phyloP scores from a whole-genome alignment of 2,888 invertebrate genomes.

The Gandaritis pyraliata region DNA sequence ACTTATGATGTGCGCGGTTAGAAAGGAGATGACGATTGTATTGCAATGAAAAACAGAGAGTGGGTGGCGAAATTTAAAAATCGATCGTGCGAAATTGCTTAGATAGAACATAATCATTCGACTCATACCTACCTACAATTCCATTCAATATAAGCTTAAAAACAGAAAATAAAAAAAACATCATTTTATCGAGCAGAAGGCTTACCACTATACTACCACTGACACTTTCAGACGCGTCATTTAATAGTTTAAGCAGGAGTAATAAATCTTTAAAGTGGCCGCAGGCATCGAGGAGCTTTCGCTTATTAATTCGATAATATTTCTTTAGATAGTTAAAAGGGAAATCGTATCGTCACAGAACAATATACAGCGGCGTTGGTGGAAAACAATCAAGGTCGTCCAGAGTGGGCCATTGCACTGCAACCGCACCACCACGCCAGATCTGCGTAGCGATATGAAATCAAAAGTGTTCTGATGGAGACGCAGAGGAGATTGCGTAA shows the following conservation, averaged over 20 bases:
- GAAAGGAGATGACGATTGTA: slow-evolving; percentile 80
- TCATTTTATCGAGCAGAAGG: slow-evolving; percentile 56
- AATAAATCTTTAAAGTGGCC: slow-evolving; percentile 52
- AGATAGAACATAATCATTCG: slow-evolving; percentile 1
- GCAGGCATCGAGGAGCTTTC: slow-evolving; percentile 61
- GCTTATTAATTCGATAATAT: slow-evolving; percentile 60
- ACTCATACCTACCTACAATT: no score
- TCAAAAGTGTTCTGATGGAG: slow-evolving; percentile 72
- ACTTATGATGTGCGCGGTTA: slow-evolving; percentile 75
- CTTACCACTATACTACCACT: slow-evolving; percentile 51
- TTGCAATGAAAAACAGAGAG: slow-evolving; percentile 65
- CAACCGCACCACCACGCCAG: slow-evolving; percentile 46
- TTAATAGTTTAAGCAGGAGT: slow-evolving; percentile 41
- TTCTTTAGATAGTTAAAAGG: slow-evolving; percentile 70
- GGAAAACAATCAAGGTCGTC: slow-evolving; percentile 67
- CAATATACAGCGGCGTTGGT: slow-evolving; percentile 63
- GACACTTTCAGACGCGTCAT: slow-evolving; percentile 56
- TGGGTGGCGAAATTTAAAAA: slow-evolving; percentile 64
- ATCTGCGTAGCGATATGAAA: slow-evolving; percentile 60
- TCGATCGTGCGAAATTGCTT: slow-evolving; percentile 50
- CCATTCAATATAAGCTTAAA: no score
- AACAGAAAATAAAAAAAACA: background rate
- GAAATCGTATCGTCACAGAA: slow-evolving; percentile 68
- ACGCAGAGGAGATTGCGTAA: slow-evolving; percentile 63
- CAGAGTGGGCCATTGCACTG: slow-evolving; percentile 50